These are phyloP conservation scores for Conopomorpha cramerella DNA, from an alignment of 1,140 invertebrate species.

Conservation along the genomic window DNA sequence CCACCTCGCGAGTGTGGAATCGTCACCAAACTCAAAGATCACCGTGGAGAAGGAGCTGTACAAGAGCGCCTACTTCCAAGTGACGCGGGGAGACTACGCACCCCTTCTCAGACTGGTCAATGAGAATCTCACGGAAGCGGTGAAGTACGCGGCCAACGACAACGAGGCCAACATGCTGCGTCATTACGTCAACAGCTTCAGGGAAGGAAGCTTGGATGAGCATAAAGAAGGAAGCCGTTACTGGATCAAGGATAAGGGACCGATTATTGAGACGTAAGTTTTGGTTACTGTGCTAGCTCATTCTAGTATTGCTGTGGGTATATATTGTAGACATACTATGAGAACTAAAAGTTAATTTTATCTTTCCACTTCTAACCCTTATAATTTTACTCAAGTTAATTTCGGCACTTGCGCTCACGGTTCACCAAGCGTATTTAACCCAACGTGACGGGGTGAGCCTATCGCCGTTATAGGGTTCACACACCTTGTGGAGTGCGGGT, in stretches of 20 bases:
- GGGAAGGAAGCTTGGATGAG: conserved; percentile 79
- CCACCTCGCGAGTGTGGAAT: conserved; percentile 72
- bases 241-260: conserved; percentile 94
- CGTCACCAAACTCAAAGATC: conserved; percentile 59
- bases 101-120: conserved; percentile 71
- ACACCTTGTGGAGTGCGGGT: too few species aligned
- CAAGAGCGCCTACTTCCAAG: conserved; percentile 71
- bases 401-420: not conserved
- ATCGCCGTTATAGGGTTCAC: too few species aligned
- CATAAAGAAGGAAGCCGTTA: conserved; percentile 83
- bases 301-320: too few species aligned
- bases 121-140: conserved; percentile 73
- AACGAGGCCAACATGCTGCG: conserved; percentile 84
- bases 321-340: too few species aligned
- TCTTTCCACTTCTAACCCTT: not conserved
- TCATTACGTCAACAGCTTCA: conserved; percentile 85
- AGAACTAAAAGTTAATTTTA: too few species aligned
- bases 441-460: too few species aligned
- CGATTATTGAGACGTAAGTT: conserved; percentile 89
- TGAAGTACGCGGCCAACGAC: conserved; percentile 77
- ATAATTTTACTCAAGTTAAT: not conserved
- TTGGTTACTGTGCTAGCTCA: too few species aligned
- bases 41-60: conserved; percentile 70
- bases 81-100: conserved; percentile 87
- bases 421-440: too few species aligned